phyloP scores from a whole-genome alignment of 2,888 invertebrate species.

The Polyommatus icarus region DNA sequence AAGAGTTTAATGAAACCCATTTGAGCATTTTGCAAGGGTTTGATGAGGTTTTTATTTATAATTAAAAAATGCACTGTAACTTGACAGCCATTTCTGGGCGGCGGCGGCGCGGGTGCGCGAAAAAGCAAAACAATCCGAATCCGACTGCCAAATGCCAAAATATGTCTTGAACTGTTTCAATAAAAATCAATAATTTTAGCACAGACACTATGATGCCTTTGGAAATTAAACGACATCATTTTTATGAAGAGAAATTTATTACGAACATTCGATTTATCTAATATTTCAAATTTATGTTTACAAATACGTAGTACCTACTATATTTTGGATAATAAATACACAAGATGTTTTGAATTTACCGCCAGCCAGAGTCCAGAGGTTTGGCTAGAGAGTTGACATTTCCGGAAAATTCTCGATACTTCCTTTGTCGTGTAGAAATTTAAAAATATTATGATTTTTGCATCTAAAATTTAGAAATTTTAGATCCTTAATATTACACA shows the following conservation, averaged over 20 bases:
- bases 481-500: not conserved
- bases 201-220: not conserved
- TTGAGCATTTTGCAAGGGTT: conserved; percentile 6
- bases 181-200: conserved; percentile 47
- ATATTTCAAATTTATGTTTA: too few relatives aligned
- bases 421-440: not conserved
- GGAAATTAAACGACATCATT: not conserved
- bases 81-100: conserved; percentile 64
- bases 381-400: conserved; percentile 32
- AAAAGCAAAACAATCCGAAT: conserved; percentile 58
- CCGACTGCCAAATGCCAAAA: conserved; percentile 49
- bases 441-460: too few relatives aligned
- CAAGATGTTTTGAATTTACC: conserved; percentile 35
- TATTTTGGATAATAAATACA: not conserved
- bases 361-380: conserved; percentile 34
- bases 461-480: not conserved
- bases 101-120: conserved; percentile 63
- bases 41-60: not conserved
- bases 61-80: conserved; percentile 29
- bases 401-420: conserved; percentile 51
- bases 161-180: conserved; percentile 33
- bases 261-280: not conserved
- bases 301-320: too few relatives aligned
- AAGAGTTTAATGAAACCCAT: not conserved
- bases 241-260: not conserved